These are phyloP conservation scores for Drosophila rufa DNA, from an alignment of 1,140 invertebrate species.

Conservation along the genomic window DNA sequence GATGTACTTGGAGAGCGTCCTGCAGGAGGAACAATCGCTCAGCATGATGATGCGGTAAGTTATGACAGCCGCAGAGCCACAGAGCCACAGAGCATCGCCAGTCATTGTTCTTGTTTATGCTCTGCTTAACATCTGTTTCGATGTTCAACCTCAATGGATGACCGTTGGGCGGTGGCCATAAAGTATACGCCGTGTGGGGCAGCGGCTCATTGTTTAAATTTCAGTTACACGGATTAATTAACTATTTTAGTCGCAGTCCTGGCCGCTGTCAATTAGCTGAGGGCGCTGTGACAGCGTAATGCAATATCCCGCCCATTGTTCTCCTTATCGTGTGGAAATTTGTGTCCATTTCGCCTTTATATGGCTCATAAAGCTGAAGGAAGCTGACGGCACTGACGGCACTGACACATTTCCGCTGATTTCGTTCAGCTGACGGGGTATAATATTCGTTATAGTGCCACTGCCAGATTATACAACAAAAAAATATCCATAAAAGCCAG, in stretches of 20 bases:
- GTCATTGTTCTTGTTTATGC: constrained; percentile 49
- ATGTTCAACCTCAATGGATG: constrained; percentile 31
- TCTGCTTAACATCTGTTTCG: constrained; percentile 50
- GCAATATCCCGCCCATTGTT: constrained; percentile 49
- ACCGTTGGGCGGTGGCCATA: not conserved
- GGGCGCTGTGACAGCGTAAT: constrained; percentile 35
- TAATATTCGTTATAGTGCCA: constrained; percentile 13
- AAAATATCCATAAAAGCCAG: constrained; percentile 11
- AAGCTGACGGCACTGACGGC: constrained; percentile 2
- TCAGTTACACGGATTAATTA: constrained; percentile 69
- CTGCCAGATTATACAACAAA: not conserved
- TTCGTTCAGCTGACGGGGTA: constrained; percentile 6
- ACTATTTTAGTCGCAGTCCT: constrained; percentile 60
- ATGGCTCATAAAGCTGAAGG: constrained; percentile 42
- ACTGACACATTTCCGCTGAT: constrained; percentile 22
- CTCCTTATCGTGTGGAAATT: constrained; percentile 24
- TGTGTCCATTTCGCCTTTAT: constrained; percentile 34
- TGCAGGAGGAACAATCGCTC: constrained; percentile 97
- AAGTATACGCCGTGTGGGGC: constrained; percentile 25
- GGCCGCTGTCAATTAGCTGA: constrained; percentile 45
- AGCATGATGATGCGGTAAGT: constrained; percentile 97
- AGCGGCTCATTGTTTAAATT: constrained; percentile 59
- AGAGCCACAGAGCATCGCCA: constrained; percentile 14
- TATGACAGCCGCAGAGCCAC: constrained; percentile 24
- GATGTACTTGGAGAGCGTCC: constrained; percentile 98